A percentile compares a stretch with the other conserved stretches of the same genome.
These are phyloP conservation scores for Crossaster papposus DNA, from an alignment of 53 echinoderm and acorn worm species.

Conservation along the genomic window DNA sequence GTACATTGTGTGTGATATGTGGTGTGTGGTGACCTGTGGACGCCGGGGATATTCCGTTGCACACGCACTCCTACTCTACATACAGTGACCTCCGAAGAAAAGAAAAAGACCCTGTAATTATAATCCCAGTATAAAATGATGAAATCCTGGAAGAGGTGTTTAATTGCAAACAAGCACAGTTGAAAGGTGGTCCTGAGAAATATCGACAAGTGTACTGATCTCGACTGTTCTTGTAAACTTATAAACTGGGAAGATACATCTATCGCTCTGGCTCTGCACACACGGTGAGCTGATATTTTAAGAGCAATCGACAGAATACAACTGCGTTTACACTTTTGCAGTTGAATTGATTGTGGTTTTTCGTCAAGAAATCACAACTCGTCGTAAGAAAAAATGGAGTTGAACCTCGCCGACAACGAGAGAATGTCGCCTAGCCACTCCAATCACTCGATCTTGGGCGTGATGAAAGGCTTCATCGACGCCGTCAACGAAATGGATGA, in stretches of 20 bases:
- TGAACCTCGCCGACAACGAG: slow-evolving; percentile 66
- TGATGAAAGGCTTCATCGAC: slow-evolving; percentile 95
- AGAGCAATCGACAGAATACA: no score
- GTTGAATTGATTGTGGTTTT: neutral
- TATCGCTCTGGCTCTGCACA: no score
- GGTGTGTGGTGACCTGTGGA: neutral
- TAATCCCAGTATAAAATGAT: slow-evolving; percentile 36
- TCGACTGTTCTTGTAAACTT: no score
- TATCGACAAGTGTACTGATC: no score
- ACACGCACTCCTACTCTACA: no score
- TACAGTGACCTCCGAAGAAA: neutral
- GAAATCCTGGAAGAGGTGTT: neutral
- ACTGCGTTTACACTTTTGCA: neutral
- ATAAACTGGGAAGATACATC: no score
- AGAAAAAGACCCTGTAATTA: neutral
- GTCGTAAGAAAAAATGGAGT: slow-evolving; percentile 57
- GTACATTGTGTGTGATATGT: no score
- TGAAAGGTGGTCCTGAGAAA: no score
- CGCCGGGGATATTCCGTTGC: neutral
- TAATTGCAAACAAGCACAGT: neutral
- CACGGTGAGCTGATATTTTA: no score
- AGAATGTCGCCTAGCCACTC: slow-evolving; percentile 46
- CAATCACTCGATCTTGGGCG: slow-evolving; percentile 84
- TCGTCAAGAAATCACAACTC: neutral
- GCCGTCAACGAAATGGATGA: slow-evolving; percentile 99